These are phyloP conservation scores for Pelecanus crispus DNA, from an alignment of 2,113 vertebrate genomes.

Conservation along the genomic window DNA sequence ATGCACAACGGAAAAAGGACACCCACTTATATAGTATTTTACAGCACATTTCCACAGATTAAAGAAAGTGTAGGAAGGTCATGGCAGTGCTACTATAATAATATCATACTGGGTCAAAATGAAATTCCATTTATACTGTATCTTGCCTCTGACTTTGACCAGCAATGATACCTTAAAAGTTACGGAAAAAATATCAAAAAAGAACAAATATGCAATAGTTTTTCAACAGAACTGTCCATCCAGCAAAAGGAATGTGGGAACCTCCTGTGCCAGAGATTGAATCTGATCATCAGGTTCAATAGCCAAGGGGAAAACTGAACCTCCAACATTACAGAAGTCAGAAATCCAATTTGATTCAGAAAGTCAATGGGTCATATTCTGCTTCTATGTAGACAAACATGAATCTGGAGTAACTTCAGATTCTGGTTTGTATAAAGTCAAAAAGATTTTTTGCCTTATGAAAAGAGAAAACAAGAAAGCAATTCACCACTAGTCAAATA, in stretches of 20 bases:
- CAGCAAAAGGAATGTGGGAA: not conserved
- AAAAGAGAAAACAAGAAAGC: not conserved
- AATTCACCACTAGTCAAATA: not conserved
- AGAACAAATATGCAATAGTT: accelerated
- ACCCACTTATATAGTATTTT: not conserved
- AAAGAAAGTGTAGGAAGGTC: not conserved
- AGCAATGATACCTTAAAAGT: accelerated
- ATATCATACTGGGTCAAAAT: not conserved
- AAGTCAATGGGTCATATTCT: not conserved
- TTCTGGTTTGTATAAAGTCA: not conserved
- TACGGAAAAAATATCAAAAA: not conserved
- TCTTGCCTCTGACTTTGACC: not conserved
- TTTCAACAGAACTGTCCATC: not conserved
- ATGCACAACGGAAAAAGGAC: not conserved
- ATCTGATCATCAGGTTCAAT: not conserved
- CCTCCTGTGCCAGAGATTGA: not conserved
- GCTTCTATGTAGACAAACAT: not conserved
- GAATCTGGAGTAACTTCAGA: not conserved
- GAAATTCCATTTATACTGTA: not conserved
- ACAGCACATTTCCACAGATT: not conserved
- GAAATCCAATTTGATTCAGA: not conserved
- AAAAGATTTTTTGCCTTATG: not conserved
- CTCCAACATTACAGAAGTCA: not conserved
- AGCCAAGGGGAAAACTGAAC: not conserved
- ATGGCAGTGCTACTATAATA: not conserved